A percentile compares a stretch with the other conserved stretches of the same genome.
These are phyloP conservation scores for Parelbella ahira DNA, from an alignment of 2,888 invertebrate species.

Conservation along the genomic window DNA sequence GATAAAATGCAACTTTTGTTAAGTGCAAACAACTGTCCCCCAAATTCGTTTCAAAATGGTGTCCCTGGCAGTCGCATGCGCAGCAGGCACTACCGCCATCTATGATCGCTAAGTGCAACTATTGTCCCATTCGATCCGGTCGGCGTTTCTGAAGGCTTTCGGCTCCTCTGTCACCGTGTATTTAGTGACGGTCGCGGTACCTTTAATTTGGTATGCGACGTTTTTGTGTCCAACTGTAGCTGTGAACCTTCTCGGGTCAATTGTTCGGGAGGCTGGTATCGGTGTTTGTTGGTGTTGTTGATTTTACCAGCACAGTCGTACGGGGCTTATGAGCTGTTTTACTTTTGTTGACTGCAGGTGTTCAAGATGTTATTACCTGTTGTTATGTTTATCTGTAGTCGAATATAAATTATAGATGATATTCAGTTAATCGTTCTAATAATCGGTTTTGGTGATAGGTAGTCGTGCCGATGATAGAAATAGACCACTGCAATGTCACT, in stretches of 20 bases:
- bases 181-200: constrained; percentile 68
- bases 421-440: too few relatives aligned
- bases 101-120: constrained; percentile 71
- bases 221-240: constrained; percentile 43
- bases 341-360: too few relatives aligned
- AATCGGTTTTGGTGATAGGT: too few relatives aligned
- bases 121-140: constrained; percentile 71
- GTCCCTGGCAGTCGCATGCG: constrained; percentile 31
- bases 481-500: too few relatives aligned
- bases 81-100: constrained; percentile 78
- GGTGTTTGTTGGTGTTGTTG: constrained; percentile 26
- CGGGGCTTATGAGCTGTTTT: too few relatives aligned
- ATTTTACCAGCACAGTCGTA: too few relatives aligned
- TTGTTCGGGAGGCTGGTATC: constrained; percentile 13
- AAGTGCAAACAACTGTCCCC: not conserved
- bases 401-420: too few relatives aligned
- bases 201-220: constrained; percentile 66
- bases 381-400: too few relatives aligned
- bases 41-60: not conserved
- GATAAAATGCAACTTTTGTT: too few relatives aligned
- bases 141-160: constrained; percentile 48
- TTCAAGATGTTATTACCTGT: too few relatives aligned
- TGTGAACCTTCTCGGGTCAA: constrained; percentile 13
- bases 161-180: constrained; percentile 41
- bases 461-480: too few relatives aligned